These are phyloP conservation scores for Parapsyche elsis DNA, from an alignment of 1,140 invertebrate species.

Conservation along the genomic window DNA sequence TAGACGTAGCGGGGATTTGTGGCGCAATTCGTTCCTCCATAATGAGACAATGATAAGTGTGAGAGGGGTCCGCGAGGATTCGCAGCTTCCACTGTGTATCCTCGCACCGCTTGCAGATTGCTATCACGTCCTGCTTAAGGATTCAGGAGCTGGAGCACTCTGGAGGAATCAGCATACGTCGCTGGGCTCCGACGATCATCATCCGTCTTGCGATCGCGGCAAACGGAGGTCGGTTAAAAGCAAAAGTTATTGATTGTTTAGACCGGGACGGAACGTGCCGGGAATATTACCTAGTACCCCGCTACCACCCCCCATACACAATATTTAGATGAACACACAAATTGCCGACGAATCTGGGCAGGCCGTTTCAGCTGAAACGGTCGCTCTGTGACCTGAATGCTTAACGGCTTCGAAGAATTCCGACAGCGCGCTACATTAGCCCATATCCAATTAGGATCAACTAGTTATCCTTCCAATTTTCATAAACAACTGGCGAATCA, in stretches of 20 bases:
- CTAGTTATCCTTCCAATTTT: background rate
- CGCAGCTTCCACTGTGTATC: background rate
- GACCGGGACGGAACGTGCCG: constrained; percentile 14
- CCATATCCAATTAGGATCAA: background rate
- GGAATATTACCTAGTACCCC: background rate
- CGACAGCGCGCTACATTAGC: background rate
- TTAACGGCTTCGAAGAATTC: background rate
- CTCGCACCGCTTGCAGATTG: background rate
- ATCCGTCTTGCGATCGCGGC: background rate
- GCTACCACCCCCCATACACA: background rate
- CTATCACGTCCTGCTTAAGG: constrained; percentile 30
- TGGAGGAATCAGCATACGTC: constrained; percentile 35
- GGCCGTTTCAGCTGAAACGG: background rate
- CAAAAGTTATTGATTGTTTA: constrained; percentile 42
- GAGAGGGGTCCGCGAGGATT: background rate
- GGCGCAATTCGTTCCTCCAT: background rate
- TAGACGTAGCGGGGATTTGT: no score
- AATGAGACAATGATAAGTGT: constrained; percentile 17
- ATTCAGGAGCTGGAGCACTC: constrained; percentile 14
- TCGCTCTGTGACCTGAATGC: background rate
- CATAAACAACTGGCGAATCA: no score
- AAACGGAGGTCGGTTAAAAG: constrained; percentile 23
- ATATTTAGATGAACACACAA: constrained; percentile 24
- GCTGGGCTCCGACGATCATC: background rate
- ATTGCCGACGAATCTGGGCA: constrained; percentile 3